These are phyloP conservation scores for Microcebus ravelobensis DNA, from an alignment of 2,113 vertebrate species.

Conservation along the genomic window DNA sequence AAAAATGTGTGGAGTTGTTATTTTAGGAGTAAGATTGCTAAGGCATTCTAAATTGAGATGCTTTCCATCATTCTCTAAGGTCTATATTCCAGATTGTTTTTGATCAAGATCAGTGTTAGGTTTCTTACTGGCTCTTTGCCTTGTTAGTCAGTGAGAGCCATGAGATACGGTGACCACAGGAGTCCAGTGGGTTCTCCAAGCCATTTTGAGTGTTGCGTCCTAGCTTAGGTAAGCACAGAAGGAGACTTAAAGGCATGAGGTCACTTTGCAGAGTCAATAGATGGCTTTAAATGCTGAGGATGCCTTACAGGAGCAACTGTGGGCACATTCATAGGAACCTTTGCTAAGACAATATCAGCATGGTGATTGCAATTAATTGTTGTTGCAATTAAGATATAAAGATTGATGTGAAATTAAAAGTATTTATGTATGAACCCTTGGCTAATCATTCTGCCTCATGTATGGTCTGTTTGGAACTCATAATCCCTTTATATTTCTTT, in stretches of 20 bases:
- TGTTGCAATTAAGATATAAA: conserved; percentile 19
- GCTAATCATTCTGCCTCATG: neutral
- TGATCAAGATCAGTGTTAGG: neutral
- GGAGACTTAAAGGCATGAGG: neutral
- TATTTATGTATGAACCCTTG: neutral
- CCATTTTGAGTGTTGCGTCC: neutral
- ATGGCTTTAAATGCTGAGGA: neutral
- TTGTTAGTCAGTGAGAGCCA: neutral
- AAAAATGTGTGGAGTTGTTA: neutral
- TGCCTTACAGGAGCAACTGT: neutral
- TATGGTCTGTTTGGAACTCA: neutral
- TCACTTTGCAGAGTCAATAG: neutral
- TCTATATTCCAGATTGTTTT: neutral
- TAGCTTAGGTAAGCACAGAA: neutral
- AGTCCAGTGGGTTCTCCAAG: neutral
- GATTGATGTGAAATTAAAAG: neutral
- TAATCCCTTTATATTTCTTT: neutral
- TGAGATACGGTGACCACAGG: neutral
- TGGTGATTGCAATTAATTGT: neutral
- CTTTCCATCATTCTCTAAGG: neutral
- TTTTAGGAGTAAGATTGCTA: neutral
- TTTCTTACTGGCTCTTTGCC: neutral
- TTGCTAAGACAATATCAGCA: neutral
- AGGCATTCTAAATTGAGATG: neutral
- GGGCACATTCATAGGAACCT: neutral